Base-by-base conservation (phyloP, 2,797 vertebrate genomes). In the Oryzias dopingdopingensis region DNA sequence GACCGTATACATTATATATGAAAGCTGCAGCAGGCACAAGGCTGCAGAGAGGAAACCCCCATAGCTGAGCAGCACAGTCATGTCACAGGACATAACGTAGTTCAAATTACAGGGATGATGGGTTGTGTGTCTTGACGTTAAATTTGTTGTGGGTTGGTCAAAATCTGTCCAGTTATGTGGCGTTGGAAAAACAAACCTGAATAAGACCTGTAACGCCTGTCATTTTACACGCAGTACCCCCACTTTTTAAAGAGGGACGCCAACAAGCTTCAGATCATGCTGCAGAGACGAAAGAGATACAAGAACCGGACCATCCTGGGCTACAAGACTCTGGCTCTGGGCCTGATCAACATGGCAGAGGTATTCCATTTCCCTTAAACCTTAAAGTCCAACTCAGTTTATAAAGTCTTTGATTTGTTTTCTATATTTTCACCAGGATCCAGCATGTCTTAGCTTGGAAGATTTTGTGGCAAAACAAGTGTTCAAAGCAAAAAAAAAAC, bases 341-440 rank as follows among this genome's bases (percentile, higher is more conserved):
- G 94, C 1, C 92, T 95, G 67, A 96, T 96, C 88, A 94, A 95
- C 86, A 95, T 96, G 94, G 94, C 94, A 0, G 94, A 96, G 94
- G 94, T 95, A 76, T 51, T n/a, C 1, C 17, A 26, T 6, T 5
- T 22, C 14, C 6, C 20, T 15, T 8, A 12, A 14, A 6, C 13
- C 15, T 37, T 24, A 51, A 32, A 32, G 24, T 32, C 8, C 26
- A 26, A 26, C 10, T 10, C 32, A 13, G 32, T 37, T 37, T 37
- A 26, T 37, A 37, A 37, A 4, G 3, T 10, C 32, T 37, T 37
- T 13, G 10, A 12, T 37, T 37, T 12, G 32, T 37, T 37, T 37
- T 37, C 3, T 37, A 8, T 26, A 37, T 10, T 12, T 37, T 12
- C 32, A 37, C 32, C 32, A 12, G 32, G 8, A 37, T 37, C 32